Base-by-base conservation (phyloP, 2,888 invertebrate genomes). In the Spatulosminthurus flaviceps region DNA sequence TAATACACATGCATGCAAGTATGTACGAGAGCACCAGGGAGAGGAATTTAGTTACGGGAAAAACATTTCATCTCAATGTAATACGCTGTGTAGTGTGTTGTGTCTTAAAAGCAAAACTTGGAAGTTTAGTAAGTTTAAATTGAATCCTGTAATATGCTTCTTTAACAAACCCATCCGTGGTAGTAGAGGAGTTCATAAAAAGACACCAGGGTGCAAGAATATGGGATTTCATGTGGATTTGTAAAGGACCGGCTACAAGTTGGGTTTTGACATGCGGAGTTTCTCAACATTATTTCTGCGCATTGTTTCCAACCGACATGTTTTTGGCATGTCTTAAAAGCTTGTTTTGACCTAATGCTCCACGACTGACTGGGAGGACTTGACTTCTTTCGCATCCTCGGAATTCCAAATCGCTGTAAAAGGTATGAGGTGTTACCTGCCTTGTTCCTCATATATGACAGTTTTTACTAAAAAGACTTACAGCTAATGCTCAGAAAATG, bases 151-250 rank as follows among this genome's bases (percentile, higher is more conserved):
- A n/a, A 51, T 51, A 13, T 19, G 16, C 16, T 19, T 51, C 19
- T 16, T 19, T 19, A 2, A 19, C 51, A 51, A n/a, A 34, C n/a
- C 19, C 5, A n/a, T 19, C 51, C 19, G 51, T 51, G 19, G 51
- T 11, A 41, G 41, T 9, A 51, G 51, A n/a, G 51, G 5, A 2
- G 16, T 51, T 16, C 51, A 51, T 51, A 51, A 51, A 51, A 51
- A 51, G 51, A 51, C 51, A 51, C 51, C 51, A n/a, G 51, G 51
- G 51, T 51, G 16, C 51, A 51, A 51, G 51, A 51, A 51, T 51
- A 51, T 51, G 51, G 51, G 5, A 19, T 51, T 51, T 51, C 51
- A 13, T 51, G 51, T 51, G 51, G 51, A 51, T 51, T 51, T 51
- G 9, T n/a, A 51, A 51, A n/a, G 51, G 1, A 51, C n/a, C 51